These are phyloP conservation scores for Aradophagus sp. DNA, from an alignment of 1,140 invertebrate genomes.

Conservation along the genomic window DNA sequence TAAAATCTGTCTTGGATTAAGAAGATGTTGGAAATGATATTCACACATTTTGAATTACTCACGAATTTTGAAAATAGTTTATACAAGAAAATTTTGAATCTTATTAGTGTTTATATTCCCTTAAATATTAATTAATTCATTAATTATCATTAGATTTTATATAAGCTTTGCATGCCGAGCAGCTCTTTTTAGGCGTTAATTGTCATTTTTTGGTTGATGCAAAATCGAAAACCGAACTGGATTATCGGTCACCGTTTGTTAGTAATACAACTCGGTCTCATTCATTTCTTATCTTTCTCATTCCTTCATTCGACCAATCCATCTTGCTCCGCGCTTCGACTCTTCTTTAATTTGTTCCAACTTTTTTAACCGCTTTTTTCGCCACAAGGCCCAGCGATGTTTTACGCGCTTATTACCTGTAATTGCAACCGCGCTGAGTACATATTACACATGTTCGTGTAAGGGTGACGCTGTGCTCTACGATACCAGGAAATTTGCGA, in stretches of 20 bases:
- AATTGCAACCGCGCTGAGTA: conserved; percentile 53
- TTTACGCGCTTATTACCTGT: conserved; percentile 55
- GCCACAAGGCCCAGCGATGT: conserved; percentile 48
- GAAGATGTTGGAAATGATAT: too few relatives aligned
- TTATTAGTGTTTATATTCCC: too few relatives aligned
- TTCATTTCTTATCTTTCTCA: conserved; percentile 3
- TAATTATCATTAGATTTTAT: too few relatives aligned
- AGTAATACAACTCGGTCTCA: conserved; percentile 13
- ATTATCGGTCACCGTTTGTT: conserved; percentile 29
- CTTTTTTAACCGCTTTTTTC: conserved; percentile 48
- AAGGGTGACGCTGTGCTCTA: conserved; percentile 51
- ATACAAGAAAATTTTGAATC: too few relatives aligned
- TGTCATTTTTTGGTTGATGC: conserved; percentile 7
- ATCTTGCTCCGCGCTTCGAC: conserved; percentile 18
- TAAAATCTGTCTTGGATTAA: too few relatives aligned
- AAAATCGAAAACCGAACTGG: conserved; percentile 39
- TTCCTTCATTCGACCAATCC: too few relatives aligned
- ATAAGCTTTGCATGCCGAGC: too few relatives aligned
- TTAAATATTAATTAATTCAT: too few relatives aligned
- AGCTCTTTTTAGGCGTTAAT: conserved; percentile 29
- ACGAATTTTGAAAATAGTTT: too few relatives aligned
- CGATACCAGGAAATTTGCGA: conserved; percentile 58
- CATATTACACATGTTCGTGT: conserved; percentile 50
- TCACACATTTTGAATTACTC: too few relatives aligned
- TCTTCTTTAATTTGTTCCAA: conserved; percentile 47